Evolutionary conservation across 2,888 invertebrate genomes (phyloP), one percentile per base, ranked within the genome.

Genomic region (Ecliptopera silaceata): DNA sequence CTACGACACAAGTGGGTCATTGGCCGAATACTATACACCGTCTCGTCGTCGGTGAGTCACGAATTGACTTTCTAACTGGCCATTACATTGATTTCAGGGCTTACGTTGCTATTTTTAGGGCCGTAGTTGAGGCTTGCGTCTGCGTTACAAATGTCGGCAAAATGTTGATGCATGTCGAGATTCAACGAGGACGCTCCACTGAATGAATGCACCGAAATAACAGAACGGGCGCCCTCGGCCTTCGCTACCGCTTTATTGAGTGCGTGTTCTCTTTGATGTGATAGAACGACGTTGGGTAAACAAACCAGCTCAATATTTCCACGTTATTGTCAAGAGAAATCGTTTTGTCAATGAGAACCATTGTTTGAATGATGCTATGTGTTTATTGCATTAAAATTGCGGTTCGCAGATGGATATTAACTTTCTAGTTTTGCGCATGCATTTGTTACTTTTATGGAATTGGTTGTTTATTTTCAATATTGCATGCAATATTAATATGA

Each of bases 191-290:
- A 79, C 80, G 71, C 68, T 56, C 64, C 71, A 75, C 68, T 85
- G 80, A 86, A 86, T 86, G 84, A 80, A 84, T 84, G 82, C 81
- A 81, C 84, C 73, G 67, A 86, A 84, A 84, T 84, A 86, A 80
- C 81, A 74, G 69, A 73, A 56, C 52, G 48, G 69, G 61, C 69
- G 82, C 75, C 83, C 85, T 85, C 85, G 82, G 84, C 84, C 83
- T 86, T 86, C 78, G 64, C 56, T 64, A 64, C 61, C 68, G 65
- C 69, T 72, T 73, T 67, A 68, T 68, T 66, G 66, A 64, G 66
- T 68, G 67, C 67, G 64, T 69, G 67, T 66, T 59, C 48, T 47
- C 63, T 66, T 62, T 60, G 69, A 62, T 62, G 59, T 69, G 63
- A 71, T 69, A 66, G 63, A 66, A 62, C 58, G 59, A 70, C 69